Base-by-base conservation (phyloP, 1,140 invertebrate genomes). In the Heterodera carotae region DNA sequence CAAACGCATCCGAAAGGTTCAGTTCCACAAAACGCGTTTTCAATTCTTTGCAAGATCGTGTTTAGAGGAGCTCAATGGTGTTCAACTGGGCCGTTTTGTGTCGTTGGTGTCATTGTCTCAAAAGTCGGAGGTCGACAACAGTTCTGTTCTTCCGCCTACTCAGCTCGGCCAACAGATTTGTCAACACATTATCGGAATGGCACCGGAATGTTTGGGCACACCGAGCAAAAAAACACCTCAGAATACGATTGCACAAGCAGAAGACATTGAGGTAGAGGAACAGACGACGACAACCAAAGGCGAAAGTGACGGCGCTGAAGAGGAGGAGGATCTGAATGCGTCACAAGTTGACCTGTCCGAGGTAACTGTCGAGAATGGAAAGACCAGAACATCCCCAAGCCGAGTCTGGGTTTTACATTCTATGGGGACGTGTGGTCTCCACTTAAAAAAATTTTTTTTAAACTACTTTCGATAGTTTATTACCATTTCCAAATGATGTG, bases 141-240 rank as follows among this genome's bases (percentile, higher is more conserved):
- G 73, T 31, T 53, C 48, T 2, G 22, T 29, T 33, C 87, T 82
- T 27, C 82, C 83, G 1, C 78, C 75, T 5, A 78, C 77, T n/a
- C 76, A 80, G 69, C 68, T 86, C 8, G 86, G 76, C 27, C 39
- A 71, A 27, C 86, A 86, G 48, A 76, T 88, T 31, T 88, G 84
- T 48, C 86, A 88, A 43, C 84, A 86, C 71, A 88, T 86, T 68
- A 86, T 86, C 62, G 84, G 84, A 74, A 86, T 88, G 84, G 53
- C 64, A 31, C 81, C 86, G 12, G 77, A 83, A 76, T 33, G 75
- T 27, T 82, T 88, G n/a, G 84, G 82, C 18, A 22, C 12, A 22
- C 48, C 48, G 18, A 2, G 48, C 15, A 56, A 15, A 56, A 56
- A n/a, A 18, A 22, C 5, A 56, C 12, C 48, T 15, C 12, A 56